Base-by-base conservation (phyloP, 2,888 invertebrate genomes). In the Melipona beecheii region DNA sequence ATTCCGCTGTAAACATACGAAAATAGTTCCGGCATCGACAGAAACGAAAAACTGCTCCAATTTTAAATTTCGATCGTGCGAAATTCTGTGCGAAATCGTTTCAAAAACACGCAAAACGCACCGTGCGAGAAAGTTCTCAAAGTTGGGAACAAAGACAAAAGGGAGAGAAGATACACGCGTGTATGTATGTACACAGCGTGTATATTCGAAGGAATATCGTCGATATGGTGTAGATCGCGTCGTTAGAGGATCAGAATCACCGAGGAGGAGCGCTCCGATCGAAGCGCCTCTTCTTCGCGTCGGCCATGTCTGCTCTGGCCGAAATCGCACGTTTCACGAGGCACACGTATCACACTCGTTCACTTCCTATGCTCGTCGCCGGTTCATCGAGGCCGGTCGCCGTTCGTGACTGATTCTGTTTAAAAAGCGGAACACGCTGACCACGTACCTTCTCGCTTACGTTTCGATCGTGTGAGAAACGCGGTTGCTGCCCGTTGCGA, bases 401-500 rank as follows among this genome's bases (percentile, higher is more conserved):
- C 6, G 31, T 9, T 4, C 17, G 2, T 36, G 5, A 43, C 9
- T 24, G 24, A 11, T n/a, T n/a, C 27, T 13, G 2, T 50, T 43
- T 31, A n/a, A n/a, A n/a, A 56, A 31, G n/a, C 3, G 2, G 56
- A 36, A 13, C n/a, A n/a, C 24, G 19, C 17, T 56, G 11, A 31
- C 21, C 60, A 70, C 79, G 68, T 77, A 77, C 81, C 77, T 72
- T 72, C 52, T 71, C 58, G 66, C 50, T 72, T 66, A 43, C 49
- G 71, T 60, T 65, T 27, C 13, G 13, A 54, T 54, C 50, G 27
- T 2, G 36, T 54, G 0, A 17, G 17, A 52, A 71, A 72, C 64
- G 24, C 43, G 9, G n/a, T 71, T 52, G 43, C 43, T 1, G 43
- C 11, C 9, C 4, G 69, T 24, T 50, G 21, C 52, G 27, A 27